Conservation (phyloP, 2,113 vertebrate species). For the Leuciscus idus region DNA sequence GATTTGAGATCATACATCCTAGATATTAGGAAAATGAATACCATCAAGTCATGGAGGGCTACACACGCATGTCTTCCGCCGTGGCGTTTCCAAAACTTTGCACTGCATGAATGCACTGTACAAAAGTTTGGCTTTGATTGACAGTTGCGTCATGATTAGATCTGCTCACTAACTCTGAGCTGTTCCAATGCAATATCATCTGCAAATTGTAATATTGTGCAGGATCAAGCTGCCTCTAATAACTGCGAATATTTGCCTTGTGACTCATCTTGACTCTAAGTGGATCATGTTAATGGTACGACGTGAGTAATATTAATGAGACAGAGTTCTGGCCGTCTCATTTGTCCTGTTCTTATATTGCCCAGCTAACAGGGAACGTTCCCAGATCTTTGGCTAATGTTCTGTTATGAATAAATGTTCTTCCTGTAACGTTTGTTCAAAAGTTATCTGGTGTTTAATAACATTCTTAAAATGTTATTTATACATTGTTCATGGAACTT, state of each 20-base stretch:
- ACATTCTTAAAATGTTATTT: not conserved
- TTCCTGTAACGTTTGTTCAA: not conserved
- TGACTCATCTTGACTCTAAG: constrained; percentile 13
- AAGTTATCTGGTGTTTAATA: not conserved
- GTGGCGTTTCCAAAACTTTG: constrained; percentile 53
- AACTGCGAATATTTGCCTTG: constrained; percentile 25
- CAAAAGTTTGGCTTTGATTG: constrained; percentile 9
- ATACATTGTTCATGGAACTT: not conserved
- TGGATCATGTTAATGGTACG: not conserved
- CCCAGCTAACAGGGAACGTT: not conserved
- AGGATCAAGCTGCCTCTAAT: constrained; percentile 23
- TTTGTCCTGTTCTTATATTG: not conserved
- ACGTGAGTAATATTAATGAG: not conserved
- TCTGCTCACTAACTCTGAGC: not conserved
- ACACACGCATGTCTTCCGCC: constrained; percentile 64
- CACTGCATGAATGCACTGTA: constrained; percentile 58
- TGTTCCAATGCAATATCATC: constrained; percentile 48
- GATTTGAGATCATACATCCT: constrained; percentile 52
- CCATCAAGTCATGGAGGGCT: constrained; percentile 45
- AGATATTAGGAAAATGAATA: constrained; percentile 32
- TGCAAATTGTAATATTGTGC: constrained; percentile 44
- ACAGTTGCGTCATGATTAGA: constrained; percentile 24
- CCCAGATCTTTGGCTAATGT: not conserved
- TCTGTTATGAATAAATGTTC: not conserved
- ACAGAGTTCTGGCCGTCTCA: not conserved